Base-by-base conservation (phyloP, 2,888 invertebrate species). In the Eugnorisma glareosa region DNA sequence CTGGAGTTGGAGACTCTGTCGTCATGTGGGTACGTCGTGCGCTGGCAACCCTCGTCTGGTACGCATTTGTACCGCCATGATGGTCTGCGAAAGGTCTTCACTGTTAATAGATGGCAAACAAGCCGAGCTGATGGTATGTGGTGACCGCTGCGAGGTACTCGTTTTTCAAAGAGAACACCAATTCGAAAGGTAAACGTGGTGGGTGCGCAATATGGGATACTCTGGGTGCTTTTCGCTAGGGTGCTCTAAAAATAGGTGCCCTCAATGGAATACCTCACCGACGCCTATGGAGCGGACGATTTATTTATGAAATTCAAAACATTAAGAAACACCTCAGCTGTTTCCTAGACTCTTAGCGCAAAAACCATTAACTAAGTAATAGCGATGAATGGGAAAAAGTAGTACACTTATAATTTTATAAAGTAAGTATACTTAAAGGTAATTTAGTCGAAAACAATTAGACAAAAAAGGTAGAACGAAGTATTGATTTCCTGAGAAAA, bases 11-110 rank as follows among this genome's bases (percentile, higher is more conserved):
- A 96, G 88, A 75, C 86, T 87, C 84, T 91, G 83, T 43, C 92
- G 77, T 81, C 94, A 57, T 83, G 92, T 28, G 92, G 96, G n/a
- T 90, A 90, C n/a, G 90, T 91, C 40, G 97, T 95, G 1, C 96
- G 90, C 81, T 94, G 92, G 85, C 97, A 97, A 7, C 95, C 95
- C 69, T 92, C 91, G 54, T 94, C 94, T 0, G 92, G 90, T 0
- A 93, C 74, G 81, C 96, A 96, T 85, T 91, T 94, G 92, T 94
- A 96, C 45, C 92, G 90, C 97, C 97, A 97, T 85, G 94, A 90
- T 54, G 96, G 96, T 84, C 96, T 96, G 91, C 1, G 21, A 7
- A 43, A 73, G 15, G 2, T 21, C 48, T 18, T 63, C n/a, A 28
- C 18, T 76, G 24, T 45, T 8, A 31, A 18, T 72, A 4, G 0